Evolutionary conservation across 1,140 invertebrate species (phyloP).

Genomic region (Penaeus chinensis): DNA sequence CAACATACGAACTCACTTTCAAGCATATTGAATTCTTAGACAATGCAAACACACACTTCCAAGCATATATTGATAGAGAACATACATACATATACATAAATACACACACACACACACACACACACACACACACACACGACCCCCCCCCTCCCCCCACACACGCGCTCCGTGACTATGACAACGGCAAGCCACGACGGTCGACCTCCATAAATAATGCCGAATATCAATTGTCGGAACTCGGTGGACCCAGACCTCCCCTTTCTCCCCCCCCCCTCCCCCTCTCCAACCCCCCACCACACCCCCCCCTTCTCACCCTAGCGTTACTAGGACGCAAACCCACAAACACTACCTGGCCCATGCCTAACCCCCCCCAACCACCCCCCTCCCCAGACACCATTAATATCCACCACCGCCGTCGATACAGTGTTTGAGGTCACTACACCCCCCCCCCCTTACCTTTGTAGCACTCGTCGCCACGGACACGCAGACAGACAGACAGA

Average conservation of each 20-base stretch:
- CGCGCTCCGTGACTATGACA: not conserved
- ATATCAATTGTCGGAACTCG: not conserved
- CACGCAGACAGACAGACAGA: not conserved
- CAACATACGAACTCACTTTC: no score
- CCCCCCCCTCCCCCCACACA: not conserved
- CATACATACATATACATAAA: not conserved
- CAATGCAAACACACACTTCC: constrained; percentile 13
- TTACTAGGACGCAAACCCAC: not conserved
- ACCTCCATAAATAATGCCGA: not conserved
- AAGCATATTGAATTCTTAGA: no score
- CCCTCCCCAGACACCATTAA: not conserved
- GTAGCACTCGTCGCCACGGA: no score
- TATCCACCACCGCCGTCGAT: no score
- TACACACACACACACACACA: not conserved
- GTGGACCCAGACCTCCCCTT: not conserved
- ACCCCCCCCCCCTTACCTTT: not conserved
- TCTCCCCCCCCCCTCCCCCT: constrained; percentile 6
- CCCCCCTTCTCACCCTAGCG: not conserved
- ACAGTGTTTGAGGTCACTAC: no score
- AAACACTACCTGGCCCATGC: not conserved
- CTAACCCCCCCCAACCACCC: not conserved
- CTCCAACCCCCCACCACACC: not conserved
- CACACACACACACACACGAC: not conserved
- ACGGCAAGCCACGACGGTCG: constrained; percentile 5
- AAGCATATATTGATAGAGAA: not conserved